Conservation (phyloP, 2,113 vertebrate species). For the Hydrochoerus hydrochaeris region DNA sequence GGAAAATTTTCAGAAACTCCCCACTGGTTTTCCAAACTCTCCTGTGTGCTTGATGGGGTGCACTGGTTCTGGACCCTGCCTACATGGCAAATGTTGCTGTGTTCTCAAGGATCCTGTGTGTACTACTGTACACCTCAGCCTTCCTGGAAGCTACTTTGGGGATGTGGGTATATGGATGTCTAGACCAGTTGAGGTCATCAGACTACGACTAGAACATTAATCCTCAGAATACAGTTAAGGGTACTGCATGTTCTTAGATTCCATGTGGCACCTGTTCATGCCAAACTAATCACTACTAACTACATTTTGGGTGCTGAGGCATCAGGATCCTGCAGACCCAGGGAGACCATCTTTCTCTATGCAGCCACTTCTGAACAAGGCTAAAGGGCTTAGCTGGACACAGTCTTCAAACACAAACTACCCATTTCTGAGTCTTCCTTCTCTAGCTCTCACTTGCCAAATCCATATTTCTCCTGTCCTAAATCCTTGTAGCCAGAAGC, state of each 20-base stretch:
- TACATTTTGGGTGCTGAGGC: neutral
- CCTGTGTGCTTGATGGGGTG: neutral
- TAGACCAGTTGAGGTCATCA: neutral
- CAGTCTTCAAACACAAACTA: neutral
- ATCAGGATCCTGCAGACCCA: neutral
- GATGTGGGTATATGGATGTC: neutral
- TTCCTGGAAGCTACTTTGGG: neutral
- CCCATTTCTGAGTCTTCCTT: neutral
- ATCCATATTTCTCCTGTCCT: neutral
- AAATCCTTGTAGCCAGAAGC: neutral
- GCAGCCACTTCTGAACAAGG: neutral
- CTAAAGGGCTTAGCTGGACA: neutral
- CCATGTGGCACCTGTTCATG: neutral
- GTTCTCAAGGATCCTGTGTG: neutral
- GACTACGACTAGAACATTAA: neutral
- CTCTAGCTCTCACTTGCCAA: neutral
- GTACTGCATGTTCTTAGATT: neutral
- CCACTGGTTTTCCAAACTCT: neutral
- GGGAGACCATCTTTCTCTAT: neutral
- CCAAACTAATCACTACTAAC: neutral
- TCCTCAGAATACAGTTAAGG: neutral
- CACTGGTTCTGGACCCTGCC: neutral
- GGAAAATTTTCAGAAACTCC: neutral
- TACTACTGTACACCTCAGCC: fast-evolving
- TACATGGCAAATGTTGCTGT: neutral